These are phyloP conservation scores for Phrixothrix hirtus DNA, from an alignment of 2,888 invertebrate genomes.

Conservation along the genomic window DNA sequence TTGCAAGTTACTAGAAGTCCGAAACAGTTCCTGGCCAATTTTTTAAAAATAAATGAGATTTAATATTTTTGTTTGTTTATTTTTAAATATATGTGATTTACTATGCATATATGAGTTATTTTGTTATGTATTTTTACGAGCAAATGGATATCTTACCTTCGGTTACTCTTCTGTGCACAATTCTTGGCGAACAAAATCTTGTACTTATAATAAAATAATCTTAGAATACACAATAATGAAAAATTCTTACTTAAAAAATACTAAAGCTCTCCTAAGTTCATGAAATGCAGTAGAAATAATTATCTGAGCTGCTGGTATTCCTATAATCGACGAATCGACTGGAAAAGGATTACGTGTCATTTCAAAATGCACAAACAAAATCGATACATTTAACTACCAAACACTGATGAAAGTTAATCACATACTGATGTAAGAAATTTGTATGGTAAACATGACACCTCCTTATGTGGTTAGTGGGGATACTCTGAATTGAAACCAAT, in stretches of 20 bases:
- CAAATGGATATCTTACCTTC: too few relatives aligned
- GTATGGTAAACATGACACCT: conserved; percentile 29
- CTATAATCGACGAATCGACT: conserved; percentile 53
- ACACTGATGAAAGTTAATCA: conserved; percentile 9
- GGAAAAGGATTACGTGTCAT: conserved; percentile 41
- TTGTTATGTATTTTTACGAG: too few relatives aligned
- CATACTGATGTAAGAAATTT: conserved; percentile 16
- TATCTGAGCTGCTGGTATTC: conserved; percentile 57
- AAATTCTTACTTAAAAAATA: conserved; percentile 59
- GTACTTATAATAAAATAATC: too few relatives aligned
- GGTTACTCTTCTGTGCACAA: too few relatives aligned
- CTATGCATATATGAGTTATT: too few relatives aligned
- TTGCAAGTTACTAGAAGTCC: too few relatives aligned
- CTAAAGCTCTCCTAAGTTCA: conserved; percentile 56
- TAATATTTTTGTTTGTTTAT: too few relatives aligned
- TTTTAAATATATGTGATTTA: too few relatives aligned
- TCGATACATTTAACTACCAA: background rate
- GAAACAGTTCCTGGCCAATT: too few relatives aligned
- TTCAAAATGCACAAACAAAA: conserved; percentile 5
- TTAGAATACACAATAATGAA: background rate
- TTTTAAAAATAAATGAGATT: too few relatives aligned
- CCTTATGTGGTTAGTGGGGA: conserved; percentile 27
- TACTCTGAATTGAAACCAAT: conserved; percentile 20
- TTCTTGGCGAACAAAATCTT: background rate
- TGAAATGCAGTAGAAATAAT: conserved; percentile 59